Conservation (phyloP, 2,113 vertebrate species). For the Spizaetus ornatus region DNA sequence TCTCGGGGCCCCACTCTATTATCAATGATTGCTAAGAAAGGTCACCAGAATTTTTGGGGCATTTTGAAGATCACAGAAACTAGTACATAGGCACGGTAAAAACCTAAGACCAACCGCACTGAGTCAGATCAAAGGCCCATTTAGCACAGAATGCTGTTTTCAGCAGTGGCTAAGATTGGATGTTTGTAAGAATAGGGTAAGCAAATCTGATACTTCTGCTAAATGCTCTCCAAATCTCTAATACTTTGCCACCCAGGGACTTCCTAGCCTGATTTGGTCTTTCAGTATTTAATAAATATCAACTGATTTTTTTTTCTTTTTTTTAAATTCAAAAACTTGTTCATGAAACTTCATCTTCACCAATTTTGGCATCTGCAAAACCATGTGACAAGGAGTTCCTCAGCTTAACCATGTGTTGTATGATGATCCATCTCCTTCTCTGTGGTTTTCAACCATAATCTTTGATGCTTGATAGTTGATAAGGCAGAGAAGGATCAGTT, state of each 20-base stretch:
- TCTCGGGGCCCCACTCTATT: background rate
- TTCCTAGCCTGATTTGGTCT: background rate
- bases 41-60: background rate
- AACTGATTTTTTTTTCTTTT: background rate
- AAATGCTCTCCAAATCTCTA: background rate
- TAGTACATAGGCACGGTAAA: background rate
- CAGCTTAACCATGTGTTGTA: background rate
- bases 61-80: background rate
- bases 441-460: background rate
- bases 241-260: background rate
- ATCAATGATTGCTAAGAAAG: background rate
- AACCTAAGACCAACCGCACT: rapidly evolving
- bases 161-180: background rate
- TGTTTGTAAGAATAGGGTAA: background rate
- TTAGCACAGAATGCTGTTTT: background rate
- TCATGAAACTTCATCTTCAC: background rate
- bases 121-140: background rate
- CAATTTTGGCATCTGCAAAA: background rate
- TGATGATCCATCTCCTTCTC: background rate
- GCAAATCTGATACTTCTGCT: background rate
- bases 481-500: background rate
- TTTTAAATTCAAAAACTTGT: background rate
- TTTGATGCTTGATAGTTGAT: background rate
- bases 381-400: background rate
- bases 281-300: background rate